phyloP scores from a whole-genome alignment of 2,113 vertebrate genomes.

The Pachyramphus minor region DNA sequence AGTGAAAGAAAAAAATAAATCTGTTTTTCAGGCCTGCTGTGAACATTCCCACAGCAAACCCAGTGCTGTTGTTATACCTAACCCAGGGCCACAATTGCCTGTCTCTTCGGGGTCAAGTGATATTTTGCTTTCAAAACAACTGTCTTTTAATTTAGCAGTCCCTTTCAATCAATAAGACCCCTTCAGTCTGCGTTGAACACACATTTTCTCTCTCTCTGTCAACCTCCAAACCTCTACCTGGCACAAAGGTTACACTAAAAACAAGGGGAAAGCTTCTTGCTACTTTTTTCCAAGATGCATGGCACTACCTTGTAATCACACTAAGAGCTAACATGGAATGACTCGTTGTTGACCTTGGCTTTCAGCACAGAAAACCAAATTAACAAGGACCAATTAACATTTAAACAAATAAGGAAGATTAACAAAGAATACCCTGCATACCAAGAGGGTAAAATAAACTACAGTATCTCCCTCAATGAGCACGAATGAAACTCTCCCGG shows the following conservation, averaged over 20 bases:
- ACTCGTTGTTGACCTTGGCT: constrained; percentile 52
- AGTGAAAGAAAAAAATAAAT: not conserved
- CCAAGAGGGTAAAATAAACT: constrained; percentile 12
- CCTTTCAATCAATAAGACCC: constrained; percentile 25
- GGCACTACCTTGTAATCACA: constrained; percentile 39
- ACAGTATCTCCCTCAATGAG: not conserved
- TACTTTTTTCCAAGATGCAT: constrained; percentile 7
- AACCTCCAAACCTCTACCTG: constrained; percentile 13
- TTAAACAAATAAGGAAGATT: constrained; percentile 64
- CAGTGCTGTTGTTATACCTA: not conserved
- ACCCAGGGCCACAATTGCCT: not conserved
- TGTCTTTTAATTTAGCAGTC: constrained; percentile 26
- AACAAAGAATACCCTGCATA: constrained; percentile 49
- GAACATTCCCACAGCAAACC: not conserved
- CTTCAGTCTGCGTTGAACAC: not conserved
- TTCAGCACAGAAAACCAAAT: constrained; percentile 60
- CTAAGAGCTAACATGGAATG: constrained; percentile 40
- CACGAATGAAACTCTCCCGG: not conserved
- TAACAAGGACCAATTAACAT: constrained; percentile 70
- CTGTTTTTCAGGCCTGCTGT: not conserved
- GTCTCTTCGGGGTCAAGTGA: not conserved
- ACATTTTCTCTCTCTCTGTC: not conserved
- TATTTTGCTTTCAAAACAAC: constrained; percentile 42
- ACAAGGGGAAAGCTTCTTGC: not conserved
- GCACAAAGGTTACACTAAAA: constrained; percentile 39